phyloP scores from a whole-genome alignment of 2,888 invertebrate genomes.

The Tineola bisselliella region DNA sequence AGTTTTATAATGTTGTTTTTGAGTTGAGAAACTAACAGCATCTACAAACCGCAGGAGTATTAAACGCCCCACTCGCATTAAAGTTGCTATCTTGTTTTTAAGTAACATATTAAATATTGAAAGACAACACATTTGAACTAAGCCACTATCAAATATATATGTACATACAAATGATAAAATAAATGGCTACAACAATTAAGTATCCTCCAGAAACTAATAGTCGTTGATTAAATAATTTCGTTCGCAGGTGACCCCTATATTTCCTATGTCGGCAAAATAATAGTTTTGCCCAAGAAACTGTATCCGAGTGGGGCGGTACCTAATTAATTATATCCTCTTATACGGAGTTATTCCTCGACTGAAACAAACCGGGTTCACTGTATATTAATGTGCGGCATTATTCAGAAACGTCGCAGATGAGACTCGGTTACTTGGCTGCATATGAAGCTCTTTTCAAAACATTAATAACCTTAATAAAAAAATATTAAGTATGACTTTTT shows the following conservation, averaged over 20 bases:
- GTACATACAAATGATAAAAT: too few relatives aligned
- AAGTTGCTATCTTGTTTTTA: background rate
- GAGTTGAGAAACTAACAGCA: conserved; percentile 11
- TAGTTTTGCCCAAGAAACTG: conserved; percentile 22
- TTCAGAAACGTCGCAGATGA: conserved; percentile 57
- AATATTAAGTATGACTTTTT: too few relatives aligned
- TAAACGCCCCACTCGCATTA: background rate
- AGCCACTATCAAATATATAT: too few relatives aligned
- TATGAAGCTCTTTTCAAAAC: background rate
- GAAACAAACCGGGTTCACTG: conserved; percentile 39
- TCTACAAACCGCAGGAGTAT: conserved; percentile 6
- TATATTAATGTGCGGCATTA: conserved; percentile 61
- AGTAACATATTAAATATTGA: background rate
- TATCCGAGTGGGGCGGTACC: conserved; percentile 15
- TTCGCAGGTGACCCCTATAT: conserved; percentile 9
- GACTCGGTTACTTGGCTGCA: conserved; percentile 31
- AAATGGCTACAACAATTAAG: too few relatives aligned
- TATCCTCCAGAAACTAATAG: background rate
- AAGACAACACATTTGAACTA: background rate
- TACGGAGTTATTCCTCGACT: conserved; percentile 22
- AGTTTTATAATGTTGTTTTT: conserved; percentile 13
- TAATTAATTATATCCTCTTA: conserved; percentile 54
- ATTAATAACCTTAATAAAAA: background rate
- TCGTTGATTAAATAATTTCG: background rate
- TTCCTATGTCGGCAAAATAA: conserved; percentile 7